phyloP scores from a whole-genome alignment of 1,140 invertebrate genomes.

The Caenorhabditis inopinata region DNA sequence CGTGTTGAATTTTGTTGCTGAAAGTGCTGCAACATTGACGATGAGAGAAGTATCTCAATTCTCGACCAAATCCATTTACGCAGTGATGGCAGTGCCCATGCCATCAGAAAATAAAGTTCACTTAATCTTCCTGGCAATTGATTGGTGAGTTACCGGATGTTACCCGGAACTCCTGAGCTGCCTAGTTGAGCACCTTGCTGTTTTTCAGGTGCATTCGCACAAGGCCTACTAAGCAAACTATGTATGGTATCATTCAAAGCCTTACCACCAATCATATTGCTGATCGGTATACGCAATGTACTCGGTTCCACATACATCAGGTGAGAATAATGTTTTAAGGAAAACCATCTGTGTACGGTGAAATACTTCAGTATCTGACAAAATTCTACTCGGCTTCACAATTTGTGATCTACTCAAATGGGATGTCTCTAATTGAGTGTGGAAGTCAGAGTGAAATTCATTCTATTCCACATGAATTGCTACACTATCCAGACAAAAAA shows the following conservation, averaged over 20 bases:
- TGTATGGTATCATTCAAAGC: neutral
- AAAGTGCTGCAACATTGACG: neutral
- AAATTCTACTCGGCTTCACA: neutral
- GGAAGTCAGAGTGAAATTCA: too few species aligned
- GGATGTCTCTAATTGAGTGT: too few species aligned
- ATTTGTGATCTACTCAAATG: neutral
- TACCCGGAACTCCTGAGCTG: too few species aligned
- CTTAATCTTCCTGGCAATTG: neutral
- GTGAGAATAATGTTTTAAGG: too few species aligned
- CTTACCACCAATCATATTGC: neutral
- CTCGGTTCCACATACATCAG: neutral
- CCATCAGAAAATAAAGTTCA: neutral
- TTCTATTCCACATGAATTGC: too few species aligned
- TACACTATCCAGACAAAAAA: too few species aligned
- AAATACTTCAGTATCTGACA: neutral
- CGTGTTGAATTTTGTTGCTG: too few species aligned
- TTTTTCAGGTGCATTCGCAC: too few species aligned
- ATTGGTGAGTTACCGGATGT: neutral
- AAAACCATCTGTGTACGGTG: too few species aligned
- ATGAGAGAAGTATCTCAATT: neutral
- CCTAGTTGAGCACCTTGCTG: too few species aligned
- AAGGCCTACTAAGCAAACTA: neutral
- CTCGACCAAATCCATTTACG: neutral
- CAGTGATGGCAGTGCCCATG: neutral
- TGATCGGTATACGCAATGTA: too few species aligned